Percentiles rank a stretch among this genome's conserved stretches.
phyloP scores from a whole-genome alignment of 2,888 invertebrate species.

The Rhynchonema sp. region DNA sequence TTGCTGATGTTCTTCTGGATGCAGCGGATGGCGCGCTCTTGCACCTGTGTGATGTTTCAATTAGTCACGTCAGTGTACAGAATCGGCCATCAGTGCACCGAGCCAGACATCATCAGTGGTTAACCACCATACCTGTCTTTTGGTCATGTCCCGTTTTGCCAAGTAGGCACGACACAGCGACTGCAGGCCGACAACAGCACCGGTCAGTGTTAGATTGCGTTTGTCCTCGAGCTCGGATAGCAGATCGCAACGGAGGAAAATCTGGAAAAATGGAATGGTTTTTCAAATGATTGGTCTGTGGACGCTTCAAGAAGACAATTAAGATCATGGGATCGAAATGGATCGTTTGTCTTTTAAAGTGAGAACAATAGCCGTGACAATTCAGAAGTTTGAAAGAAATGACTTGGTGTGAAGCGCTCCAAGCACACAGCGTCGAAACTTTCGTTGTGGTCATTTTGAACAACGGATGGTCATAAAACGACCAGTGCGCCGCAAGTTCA shows the following conservation, averaged over 20 bases:
- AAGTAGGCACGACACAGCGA: conserved; percentile 68
- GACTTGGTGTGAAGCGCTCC: too few species aligned
- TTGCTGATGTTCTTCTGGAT: conserved; percentile 83
- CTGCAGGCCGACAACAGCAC: conserved; percentile 63
- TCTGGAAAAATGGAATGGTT: conserved; percentile 41
- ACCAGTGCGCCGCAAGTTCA: too few species aligned
- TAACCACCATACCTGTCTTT: conserved; percentile 38
- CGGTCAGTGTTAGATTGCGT: conserved; percentile 69
- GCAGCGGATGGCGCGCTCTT: conserved; percentile 67
- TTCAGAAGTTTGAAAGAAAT: too few species aligned
- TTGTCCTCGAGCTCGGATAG: conserved; percentile 68
- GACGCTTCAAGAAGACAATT: not conserved
- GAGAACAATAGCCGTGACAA: not conserved
- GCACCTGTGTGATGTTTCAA: too few species aligned
- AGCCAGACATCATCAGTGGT: too few species aligned
- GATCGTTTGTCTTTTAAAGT: not conserved
- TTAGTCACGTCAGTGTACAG: too few species aligned
- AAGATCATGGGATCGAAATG: not conserved
- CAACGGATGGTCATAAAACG: too few species aligned
- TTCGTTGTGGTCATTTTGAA: too few species aligned
- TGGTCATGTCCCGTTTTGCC: conserved; percentile 48
- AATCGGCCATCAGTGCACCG: too few species aligned
- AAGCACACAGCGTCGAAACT: too few species aligned
- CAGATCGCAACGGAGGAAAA: conserved; percentile 78
- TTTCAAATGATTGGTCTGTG: not conserved